Percentiles rank a stretch among this genome's conserved stretches.
phyloP scores from a whole-genome alignment of 2,888 invertebrate species.

The Nasonovia ribisnigri region DNA sequence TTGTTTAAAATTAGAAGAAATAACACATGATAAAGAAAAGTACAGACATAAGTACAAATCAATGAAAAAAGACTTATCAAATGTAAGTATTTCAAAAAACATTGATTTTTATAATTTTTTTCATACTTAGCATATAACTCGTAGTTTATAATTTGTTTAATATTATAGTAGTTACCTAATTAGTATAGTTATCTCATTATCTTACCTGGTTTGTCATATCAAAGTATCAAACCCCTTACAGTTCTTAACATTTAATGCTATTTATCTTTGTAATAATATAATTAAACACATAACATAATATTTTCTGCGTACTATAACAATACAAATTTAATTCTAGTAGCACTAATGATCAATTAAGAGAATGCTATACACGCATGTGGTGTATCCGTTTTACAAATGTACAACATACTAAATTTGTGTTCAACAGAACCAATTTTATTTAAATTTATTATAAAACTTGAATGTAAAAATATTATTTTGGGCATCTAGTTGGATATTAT shows the following conservation, averaged over 20 bases:
- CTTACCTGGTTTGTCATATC: too few species aligned
- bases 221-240: background rate
- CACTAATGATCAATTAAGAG: background rate
- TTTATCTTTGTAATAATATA: background rate
- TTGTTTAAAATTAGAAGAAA: constrained; percentile 57
- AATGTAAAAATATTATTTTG: background rate
- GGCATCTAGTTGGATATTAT: background rate
- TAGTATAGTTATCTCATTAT: background rate
- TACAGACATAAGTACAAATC: constrained; percentile 59
- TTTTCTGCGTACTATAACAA: background rate
- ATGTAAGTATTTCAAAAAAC: constrained; percentile 43
- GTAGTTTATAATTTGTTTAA: background rate
- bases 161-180: background rate
- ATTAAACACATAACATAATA: background rate
- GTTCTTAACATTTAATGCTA: background rate
- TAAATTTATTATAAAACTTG: background rate
- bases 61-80: constrained; percentile 39
- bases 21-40: constrained; percentile 60
- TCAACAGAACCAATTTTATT: background rate
- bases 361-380: background rate
- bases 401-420: background rate
- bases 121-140: background rate
- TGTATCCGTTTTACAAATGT: background rate
- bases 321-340: background rate
- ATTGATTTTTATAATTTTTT: background rate